These are phyloP conservation scores for Cheilosia impressa DNA, from an alignment of 2,888 invertebrate genomes.

Conservation along the genomic window DNA sequence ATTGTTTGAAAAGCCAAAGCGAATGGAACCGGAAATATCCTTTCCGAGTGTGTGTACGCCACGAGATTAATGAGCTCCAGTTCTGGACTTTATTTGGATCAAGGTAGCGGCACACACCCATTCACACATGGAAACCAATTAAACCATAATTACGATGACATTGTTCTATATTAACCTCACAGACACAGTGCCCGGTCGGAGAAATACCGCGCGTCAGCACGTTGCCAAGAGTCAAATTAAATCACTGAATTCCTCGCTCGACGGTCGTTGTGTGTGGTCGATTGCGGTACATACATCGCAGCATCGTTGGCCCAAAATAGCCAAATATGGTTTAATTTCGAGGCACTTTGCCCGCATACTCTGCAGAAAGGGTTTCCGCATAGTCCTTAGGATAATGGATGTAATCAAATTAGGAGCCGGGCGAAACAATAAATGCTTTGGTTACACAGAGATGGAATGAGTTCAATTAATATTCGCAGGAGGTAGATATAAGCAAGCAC, in stretches of 20 bases:
- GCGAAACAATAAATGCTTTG: conserved; percentile 8
- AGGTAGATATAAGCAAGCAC: background rate
- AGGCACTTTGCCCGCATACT: background rate
- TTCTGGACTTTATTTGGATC: background rate
- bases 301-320: conserved; percentile 8
- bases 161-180: conserved; percentile 2
- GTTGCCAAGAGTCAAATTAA: conserved; percentile 29
- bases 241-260: conserved; percentile 23
- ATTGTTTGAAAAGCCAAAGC: too few relatives aligned
- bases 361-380: background rate
- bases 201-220: background rate
- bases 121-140: background rate
- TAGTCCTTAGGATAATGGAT: conserved; percentile 47
- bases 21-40: background rate
- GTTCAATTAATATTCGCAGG: background rate
- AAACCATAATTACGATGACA: conserved; percentile 1
- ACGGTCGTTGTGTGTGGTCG: conserved; percentile 4
- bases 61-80: background rate
- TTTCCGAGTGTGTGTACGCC: background rate
- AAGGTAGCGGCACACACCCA: background rate
- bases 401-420: conserved; percentile 42
- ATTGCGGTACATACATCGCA: background rate
- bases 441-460: background rate
- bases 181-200: background rate
- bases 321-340: conserved; percentile 37